phyloP scores from a whole-genome alignment of 2,888 invertebrate genomes.

The Panzeria rudis region DNA sequence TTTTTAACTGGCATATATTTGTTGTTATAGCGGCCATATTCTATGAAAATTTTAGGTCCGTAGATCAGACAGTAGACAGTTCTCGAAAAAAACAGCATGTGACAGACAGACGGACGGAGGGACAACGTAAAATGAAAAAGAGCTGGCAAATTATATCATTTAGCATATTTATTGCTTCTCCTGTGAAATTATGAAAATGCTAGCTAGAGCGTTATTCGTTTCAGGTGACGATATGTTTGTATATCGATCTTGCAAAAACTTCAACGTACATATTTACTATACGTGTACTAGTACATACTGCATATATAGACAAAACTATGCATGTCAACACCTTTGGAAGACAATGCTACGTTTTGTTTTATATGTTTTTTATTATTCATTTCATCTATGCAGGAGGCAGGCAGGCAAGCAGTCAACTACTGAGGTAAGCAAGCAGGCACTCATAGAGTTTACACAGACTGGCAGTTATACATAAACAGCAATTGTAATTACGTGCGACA shows the following conservation, averaged over 20 bases:
- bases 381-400: slow-evolving; percentile 39
- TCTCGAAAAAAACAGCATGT: too few relatives aligned
- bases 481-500: slow-evolving; percentile 75
- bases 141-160: too few relatives aligned
- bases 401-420: slow-evolving; percentile 33
- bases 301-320: slow-evolving; percentile 71
- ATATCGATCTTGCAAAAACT: slow-evolving; percentile 1
- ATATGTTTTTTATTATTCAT: slow-evolving; percentile 23
- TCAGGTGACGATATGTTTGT: neutral
- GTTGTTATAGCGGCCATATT: too few relatives aligned
- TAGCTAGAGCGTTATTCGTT: too few relatives aligned
- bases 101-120: too few relatives aligned
- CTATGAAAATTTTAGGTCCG: too few relatives aligned
- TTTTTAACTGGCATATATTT: too few relatives aligned
- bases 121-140: too few relatives aligned
- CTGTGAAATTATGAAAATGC: too few relatives aligned
- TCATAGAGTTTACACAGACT: slow-evolving; percentile 47
- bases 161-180: too few relatives aligned
- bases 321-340: slow-evolving; percentile 74
- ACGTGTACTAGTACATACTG: slow-evolving; percentile 41
- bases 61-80: too few relatives aligned
- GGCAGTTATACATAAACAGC: slow-evolving; percentile 70
- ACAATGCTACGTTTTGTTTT: slow-evolving; percentile 63
- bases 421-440: slow-evolving; percentile 39
- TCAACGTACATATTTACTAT: slow-evolving; percentile 27